Conservation (phyloP, 2,888 invertebrate species). For the Limnephilus lunatus region DNA sequence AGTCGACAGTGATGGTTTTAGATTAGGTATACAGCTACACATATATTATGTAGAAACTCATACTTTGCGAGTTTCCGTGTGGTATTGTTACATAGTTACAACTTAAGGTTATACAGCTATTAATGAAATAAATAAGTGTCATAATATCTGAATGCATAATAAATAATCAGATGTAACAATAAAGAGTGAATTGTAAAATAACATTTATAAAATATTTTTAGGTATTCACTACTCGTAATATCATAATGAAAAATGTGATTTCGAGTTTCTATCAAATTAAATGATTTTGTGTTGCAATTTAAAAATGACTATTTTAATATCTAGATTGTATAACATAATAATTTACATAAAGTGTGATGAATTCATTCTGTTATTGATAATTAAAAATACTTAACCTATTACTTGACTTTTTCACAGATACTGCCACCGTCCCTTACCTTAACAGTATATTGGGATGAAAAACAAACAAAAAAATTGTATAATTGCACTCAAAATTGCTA, state of each 20-base stretch:
- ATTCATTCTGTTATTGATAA: not conserved
- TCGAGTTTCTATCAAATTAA: not conserved
- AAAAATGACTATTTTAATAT: not conserved
- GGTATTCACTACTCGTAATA: not conserved
- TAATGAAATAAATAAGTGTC: conserved; percentile 4
- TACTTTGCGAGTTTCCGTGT: not conserved
- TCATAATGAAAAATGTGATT: not conserved
- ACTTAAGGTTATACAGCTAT: not conserved
- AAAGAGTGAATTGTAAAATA: not conserved
- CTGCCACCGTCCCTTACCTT: not conserved
- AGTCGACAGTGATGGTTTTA: conserved; percentile 27
- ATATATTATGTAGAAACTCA: not conserved
- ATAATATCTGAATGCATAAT: conserved; percentile 14
- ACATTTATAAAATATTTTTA: not conserved
- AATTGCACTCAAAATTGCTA: not conserved
- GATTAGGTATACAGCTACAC: not conserved
- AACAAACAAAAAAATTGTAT: not conserved
- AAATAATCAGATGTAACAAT: conserved; percentile 15
- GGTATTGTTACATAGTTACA: not conserved
- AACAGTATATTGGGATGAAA: not conserved
- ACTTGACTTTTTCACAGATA: not conserved
- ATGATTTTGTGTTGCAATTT: not conserved
- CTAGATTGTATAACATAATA: not conserved
- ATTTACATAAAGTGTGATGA: not conserved
- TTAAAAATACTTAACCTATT: not conserved